Base-by-base conservation (phyloP, 2,797 vertebrate genomes). In the Nannoperca australis region DNA sequence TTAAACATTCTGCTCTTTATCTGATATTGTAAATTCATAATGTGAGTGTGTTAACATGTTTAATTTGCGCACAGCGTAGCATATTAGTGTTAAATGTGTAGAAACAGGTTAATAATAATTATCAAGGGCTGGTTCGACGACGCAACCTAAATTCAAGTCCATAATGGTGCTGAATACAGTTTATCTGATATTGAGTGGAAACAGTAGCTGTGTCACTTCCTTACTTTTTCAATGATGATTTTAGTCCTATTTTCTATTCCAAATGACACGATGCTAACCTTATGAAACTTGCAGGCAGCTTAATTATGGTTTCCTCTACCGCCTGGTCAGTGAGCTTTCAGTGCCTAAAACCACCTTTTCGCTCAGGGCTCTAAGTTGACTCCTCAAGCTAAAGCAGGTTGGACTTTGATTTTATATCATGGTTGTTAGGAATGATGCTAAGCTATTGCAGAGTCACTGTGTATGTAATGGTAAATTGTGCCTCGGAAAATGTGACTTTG, bases 61-160 rank as follows among this genome's bases (percentile, higher is more conserved):
- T 73, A 4, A 76, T 69, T 70, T 73, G 51, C 44, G 63, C 22
- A 54, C 6, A 70, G 34, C 18, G 38, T 36, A 42, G 12, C 18
- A 20, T 47, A 63, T 58, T 51, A 45, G 6, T 27, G 15, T 55
- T 20, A n/a, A 20, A 67, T 63, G 32, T 55, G 51, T 30, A 36
- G 24, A 42, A 7, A 32, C 40, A 13, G 18, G 22, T 50, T 50
- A 51, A 47, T 2, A 58, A 7, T 40, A 49, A 61, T 53, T 14
- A 70, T 62, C 24, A 65, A 56, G 10, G 27, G 18, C 13, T 55
- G 14, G 42, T 58, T n/a, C n/a, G n/a, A n/a, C 9, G 36, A 59
- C 17, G 0, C 5, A 1, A 27, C 50, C 7, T 22, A 24, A 38
- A 64, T 61, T 64, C 1, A 51, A 12, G 13, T 11, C 9, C 17